Percentiles rank a stretch among this genome's conserved stretches.
Evolutionary conservation across 2,797 vertebrate genomes (phyloP).

Genomic region (Urocyon cinereoargenteus): DNA sequence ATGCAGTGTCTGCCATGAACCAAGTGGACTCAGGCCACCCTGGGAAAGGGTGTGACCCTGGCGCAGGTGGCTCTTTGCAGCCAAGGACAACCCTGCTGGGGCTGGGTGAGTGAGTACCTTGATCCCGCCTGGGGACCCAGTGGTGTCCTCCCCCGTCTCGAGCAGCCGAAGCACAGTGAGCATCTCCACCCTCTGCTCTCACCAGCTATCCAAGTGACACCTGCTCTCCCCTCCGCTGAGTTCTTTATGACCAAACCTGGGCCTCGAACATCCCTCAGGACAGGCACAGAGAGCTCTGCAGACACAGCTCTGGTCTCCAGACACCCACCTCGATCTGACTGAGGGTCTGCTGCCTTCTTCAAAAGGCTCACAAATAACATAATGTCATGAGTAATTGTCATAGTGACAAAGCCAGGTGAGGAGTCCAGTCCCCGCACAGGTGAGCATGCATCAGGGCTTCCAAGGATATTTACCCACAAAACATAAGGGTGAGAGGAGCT

Average conservation of each 20-base stretch:
- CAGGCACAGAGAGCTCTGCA: neutral
- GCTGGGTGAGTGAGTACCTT: neutral
- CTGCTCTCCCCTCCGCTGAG: neutral
- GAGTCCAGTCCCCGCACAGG: neutral
- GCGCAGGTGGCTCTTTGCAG: neutral
- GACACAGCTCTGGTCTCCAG: neutral
- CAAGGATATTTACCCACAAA: neutral
- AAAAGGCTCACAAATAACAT: too few relatives aligned
- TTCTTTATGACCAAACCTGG: neutral
- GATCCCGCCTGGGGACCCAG: neutral
- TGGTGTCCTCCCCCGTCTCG: neutral
- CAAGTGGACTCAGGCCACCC: neutral
- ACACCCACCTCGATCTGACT: neutral
- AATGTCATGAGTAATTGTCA: neutral
- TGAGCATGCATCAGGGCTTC: neutral
- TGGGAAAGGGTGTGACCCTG: neutral
- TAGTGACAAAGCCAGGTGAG: neutral
- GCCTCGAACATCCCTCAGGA: neutral
- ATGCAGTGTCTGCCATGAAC: neutral
- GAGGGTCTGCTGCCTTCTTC: neutral
- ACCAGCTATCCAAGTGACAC: rapidly evolving
- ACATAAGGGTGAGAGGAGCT: neutral
- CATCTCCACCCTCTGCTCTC: neutral
- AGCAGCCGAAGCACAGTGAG: neutral
- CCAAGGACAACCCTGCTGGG: neutral